phyloP scores from a whole-genome alignment of 2,888 invertebrate genomes.

The Erebia epiphron region DNA sequence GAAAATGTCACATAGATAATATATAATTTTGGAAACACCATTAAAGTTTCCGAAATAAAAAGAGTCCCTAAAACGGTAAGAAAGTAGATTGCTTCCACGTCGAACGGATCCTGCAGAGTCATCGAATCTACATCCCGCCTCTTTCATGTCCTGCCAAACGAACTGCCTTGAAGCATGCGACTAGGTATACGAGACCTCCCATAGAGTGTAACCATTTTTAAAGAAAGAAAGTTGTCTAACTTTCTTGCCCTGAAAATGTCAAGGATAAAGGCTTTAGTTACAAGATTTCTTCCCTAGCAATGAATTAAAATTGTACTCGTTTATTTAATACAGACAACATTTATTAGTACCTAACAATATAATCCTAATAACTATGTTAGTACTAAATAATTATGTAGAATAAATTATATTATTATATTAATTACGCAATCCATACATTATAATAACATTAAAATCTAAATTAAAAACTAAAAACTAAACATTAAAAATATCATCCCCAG shows the following conservation, averaged over 20 bases:
- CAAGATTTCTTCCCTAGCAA: neutral
- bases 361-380: no score
- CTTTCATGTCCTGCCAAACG: slow-evolving; percentile 29
- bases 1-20: neutral
- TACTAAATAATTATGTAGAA: no score
- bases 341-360: no score
- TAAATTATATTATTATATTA: no score
- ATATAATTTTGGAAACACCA: neutral
- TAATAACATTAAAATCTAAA: no score
- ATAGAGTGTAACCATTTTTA: slow-evolving; percentile 7
- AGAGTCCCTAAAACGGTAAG: neutral
- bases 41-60: slow-evolving; percentile 18
- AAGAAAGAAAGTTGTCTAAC: neutral
- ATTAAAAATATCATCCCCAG: no score
- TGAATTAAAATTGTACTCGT: no score
- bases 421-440: no score
- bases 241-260: no score
- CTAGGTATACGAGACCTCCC: neutral
- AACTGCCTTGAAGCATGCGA: slow-evolving; percentile 18
- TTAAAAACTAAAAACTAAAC: no score
- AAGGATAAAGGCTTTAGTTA: no score
- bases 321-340: no score
- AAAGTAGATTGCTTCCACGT: slow-evolving; percentile 25
- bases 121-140: slow-evolving; percentile 32
- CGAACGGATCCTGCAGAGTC: slow-evolving; percentile 26